phyloP scores from a whole-genome alignment of 2,113 vertebrate species.

The Zosterops hypoxanthus region DNA sequence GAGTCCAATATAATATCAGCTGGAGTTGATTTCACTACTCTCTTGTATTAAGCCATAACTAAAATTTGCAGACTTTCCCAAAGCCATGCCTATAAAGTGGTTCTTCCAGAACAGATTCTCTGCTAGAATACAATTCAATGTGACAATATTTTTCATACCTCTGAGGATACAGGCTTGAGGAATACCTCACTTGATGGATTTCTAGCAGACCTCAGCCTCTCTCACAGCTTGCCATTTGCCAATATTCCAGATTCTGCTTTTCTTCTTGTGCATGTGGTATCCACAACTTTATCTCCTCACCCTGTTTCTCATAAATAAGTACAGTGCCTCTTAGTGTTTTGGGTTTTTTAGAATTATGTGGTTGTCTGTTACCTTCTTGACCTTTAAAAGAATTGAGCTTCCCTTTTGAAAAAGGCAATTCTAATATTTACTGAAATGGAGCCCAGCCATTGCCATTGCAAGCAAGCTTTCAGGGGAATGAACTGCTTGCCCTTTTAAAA shows the following conservation, averaged over 20 bases:
- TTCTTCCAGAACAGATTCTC: neutral
- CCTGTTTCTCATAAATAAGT: neutral
- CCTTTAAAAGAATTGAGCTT: neutral
- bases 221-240: neutral
- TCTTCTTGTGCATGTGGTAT: neutral
- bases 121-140: neutral
- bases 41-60: neutral
- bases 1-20: neutral
- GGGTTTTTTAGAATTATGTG: fast-evolving
- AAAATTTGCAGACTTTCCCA: neutral
- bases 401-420: neutral
- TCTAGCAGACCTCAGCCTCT: neutral
- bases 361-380: neutral
- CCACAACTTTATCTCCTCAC: neutral
- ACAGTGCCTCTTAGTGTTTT: neutral
- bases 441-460: neutral
- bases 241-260: neutral
- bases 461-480: neutral
- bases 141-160: neutral
- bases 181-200: neutral
- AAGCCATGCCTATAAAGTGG: neutral
- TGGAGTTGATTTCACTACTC: neutral
- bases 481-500: neutral
- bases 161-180: neutral
- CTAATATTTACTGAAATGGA: neutral